Percentiles rank a stretch among this genome's conserved stretches.
These are phyloP conservation scores for Drosophila lacicola DNA, from an alignment of 2,888 invertebrate species.

Conservation along the genomic window DNA sequence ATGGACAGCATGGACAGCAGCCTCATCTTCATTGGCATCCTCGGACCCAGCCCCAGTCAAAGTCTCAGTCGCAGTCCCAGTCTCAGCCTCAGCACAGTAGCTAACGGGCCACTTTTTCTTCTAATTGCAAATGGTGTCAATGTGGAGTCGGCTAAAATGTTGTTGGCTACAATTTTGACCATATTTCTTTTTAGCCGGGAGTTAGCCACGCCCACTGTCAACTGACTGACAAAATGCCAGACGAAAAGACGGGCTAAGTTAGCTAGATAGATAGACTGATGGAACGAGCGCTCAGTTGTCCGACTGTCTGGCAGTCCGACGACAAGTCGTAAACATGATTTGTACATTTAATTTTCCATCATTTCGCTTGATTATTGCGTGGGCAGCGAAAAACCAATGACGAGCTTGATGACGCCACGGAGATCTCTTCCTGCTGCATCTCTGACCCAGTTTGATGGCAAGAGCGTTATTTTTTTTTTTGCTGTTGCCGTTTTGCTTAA, in stretches of 20 bases:
- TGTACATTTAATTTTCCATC: constrained; percentile 78
- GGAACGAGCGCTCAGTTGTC: constrained; percentile 32
- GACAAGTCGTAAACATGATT: constrained; percentile 78
- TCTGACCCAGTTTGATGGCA: constrained; percentile 54
- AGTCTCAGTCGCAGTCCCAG: not conserved
- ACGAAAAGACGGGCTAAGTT: constrained; percentile 24
- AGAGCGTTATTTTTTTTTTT: not conserved
- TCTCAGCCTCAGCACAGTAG: constrained; percentile 55
- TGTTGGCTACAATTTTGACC: constrained; percentile 15
- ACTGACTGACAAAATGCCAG: constrained; percentile 25
- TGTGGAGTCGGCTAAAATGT: constrained; percentile 44
- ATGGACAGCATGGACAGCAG: constrained; percentile 1
- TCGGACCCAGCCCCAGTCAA: constrained; percentile 4
- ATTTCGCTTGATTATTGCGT: constrained; percentile 68
- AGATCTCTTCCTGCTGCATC: constrained; percentile 28
- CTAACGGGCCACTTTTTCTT: constrained; percentile 70
- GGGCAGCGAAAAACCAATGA: constrained; percentile 53
- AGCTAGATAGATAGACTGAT: constrained; percentile 46
- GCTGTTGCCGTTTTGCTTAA: constrained; percentile 60
- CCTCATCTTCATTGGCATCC: constrained; percentile 40
- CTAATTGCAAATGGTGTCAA: constrained; percentile 79
- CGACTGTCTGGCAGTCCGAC: constrained; percentile 39
- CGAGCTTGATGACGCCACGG: constrained; percentile 42
- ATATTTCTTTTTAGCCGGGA: constrained; percentile 9
- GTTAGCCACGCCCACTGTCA: constrained; percentile 65